Percentiles rank a stretch among this genome's conserved stretches.
Conservation (phyloP, 2,113 vertebrate species). For the Petroica traversi region DNA sequence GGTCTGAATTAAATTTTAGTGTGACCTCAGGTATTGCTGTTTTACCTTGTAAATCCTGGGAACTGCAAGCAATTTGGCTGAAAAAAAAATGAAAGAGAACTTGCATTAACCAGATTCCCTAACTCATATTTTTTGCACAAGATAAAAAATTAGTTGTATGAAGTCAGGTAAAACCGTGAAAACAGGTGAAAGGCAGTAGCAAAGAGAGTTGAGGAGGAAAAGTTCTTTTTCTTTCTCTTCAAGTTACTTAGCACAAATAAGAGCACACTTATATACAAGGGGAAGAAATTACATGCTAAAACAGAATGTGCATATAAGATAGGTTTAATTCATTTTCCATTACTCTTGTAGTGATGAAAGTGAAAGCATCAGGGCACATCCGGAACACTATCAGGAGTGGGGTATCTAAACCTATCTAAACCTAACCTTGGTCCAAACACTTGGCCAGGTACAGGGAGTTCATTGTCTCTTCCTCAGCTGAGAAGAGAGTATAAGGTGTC, state of each 20-base stretch:
- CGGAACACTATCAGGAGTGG: neutral
- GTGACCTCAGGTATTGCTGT: constrained; percentile 46
- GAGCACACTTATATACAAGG: fast-evolving
- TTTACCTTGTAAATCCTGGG: constrained; percentile 39
- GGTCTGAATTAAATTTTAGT: constrained; percentile 66
- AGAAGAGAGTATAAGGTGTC: neutral
- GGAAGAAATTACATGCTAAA: neutral
- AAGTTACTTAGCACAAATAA: neutral
- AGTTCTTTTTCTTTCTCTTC: neutral
- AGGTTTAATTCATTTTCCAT: neutral
- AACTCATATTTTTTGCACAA: constrained; percentile 7
- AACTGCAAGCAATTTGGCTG: constrained; percentile 53
- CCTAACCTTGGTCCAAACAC: neutral
- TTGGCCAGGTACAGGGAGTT: neutral
- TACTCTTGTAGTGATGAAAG: neutral
- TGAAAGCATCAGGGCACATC: neutral
- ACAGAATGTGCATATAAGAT: neutral
- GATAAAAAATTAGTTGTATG: neutral
- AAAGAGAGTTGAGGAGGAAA: neutral
- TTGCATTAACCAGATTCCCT: constrained; percentile 29
- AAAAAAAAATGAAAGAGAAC: constrained; percentile 50
- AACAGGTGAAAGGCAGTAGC: neutral
- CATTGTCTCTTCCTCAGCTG: neutral
- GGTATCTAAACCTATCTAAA: neutral
- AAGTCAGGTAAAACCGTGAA: neutral